Base-by-base conservation (phyloP, 2,113 vertebrate genomes). In the Pimephales promelas region DNA sequence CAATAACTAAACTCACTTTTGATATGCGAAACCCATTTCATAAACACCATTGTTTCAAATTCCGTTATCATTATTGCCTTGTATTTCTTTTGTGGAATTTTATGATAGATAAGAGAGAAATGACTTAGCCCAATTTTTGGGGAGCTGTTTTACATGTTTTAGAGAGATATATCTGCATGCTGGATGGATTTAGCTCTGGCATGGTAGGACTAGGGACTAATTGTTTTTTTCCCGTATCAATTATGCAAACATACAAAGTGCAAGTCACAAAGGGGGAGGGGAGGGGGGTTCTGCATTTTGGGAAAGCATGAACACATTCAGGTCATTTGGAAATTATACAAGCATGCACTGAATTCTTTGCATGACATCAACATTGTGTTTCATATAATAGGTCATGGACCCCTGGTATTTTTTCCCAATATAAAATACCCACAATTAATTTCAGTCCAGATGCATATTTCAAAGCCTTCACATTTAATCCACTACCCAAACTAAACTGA, bases 231-330 rank as follows among this genome's bases (percentile, higher is more conserved):
- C 31, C 70, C 59, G 56, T 61, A 57, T 86, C 34, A 70, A 34
- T 64, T 83, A 74, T 56, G 74, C 40, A 76, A 70, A 62, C 54
- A 16, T 31, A 85, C 64, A 75, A 52, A 81, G 26, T 71, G 52
- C 66, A 34, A 43, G 66, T 56, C 81, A 71, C 28, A 61, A 61
- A 28, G 68, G 64, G 49, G 22, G 24, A 0, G 2, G 2, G 43
- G 43, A 2, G 10, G 0, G 47, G 34, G 6, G 7, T 6, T 0
- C 10, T 80, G 81, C 52, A 87, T 87, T 83, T 80, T 62, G 71
- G 43, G 28, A 75, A 81, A 62, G 86, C 84, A 88, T 88, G 84
- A 83, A 85, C 77, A 87, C 71, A 61, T 34, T 84, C 81, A 81
- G 43, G 66, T 81, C 77, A 81, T 68, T 83, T 49, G 82, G 62